Evolutionary conservation across 2,113 vertebrate genomes (phyloP).

Genomic region (Pyxicephalus adspersus): DNA sequence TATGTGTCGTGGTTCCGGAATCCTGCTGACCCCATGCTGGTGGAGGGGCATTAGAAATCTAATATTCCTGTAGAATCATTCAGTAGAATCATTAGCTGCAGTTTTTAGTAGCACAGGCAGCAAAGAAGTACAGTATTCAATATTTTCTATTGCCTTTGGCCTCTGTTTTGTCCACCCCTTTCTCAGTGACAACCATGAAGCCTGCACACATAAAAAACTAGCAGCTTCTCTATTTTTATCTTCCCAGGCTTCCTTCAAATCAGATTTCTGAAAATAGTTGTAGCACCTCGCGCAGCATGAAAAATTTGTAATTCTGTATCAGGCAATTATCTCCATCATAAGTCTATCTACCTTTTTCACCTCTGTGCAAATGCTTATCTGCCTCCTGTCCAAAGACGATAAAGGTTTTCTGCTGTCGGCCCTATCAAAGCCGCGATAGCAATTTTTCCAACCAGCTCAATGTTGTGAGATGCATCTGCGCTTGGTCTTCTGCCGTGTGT

Average conservation of each 20-base stretch:
- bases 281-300: constrained; percentile 13
- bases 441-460: neutral
- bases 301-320: neutral
- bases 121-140: too few species aligned
- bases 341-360: constrained; percentile 27
- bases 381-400: constrained; percentile 26
- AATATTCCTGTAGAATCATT: too few species aligned
- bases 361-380: constrained; percentile 26
- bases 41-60: too few species aligned
- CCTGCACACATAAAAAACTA: too few species aligned
- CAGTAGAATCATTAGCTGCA: too few species aligned
- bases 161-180: too few species aligned
- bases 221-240: too few species aligned
- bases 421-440: neutral
- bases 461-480: constrained; percentile 9
- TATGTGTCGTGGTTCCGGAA: too few species aligned
- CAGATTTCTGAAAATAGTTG: constrained; percentile 31
- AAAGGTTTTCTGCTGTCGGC: neutral
- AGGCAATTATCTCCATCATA: constrained; percentile 16
- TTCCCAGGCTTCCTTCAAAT: constrained; percentile 1
- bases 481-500: neutral
- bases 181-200: too few species aligned
- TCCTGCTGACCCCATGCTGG: too few species aligned
- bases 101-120: too few species aligned
- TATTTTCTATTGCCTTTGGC: too few species aligned